These are phyloP conservation scores for Rhopalosiphum nymphaeae DNA, from an alignment of 2,888 invertebrate genomes.

Conservation along the genomic window DNA sequence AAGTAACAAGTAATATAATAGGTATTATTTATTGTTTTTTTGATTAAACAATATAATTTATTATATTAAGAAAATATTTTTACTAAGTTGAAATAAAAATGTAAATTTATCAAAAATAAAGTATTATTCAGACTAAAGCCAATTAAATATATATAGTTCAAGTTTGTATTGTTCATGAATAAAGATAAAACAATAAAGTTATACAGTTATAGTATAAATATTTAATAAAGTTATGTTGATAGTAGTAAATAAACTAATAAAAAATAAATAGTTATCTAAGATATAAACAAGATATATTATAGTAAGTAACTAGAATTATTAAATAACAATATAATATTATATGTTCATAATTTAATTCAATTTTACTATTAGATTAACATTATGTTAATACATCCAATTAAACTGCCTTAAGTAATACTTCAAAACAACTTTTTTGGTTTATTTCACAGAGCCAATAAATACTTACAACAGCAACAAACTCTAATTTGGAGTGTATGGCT, in stretches of 20 bases:
- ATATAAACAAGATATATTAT: background rate
- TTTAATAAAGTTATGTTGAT: background rate
- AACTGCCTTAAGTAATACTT: background rate
- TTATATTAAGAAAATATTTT: background rate
- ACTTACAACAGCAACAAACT: constrained; percentile 80
- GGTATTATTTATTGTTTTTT: background rate
- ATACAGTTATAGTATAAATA: background rate
- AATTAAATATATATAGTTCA: background rate
- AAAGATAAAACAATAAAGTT: background rate
- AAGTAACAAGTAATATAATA: background rate
- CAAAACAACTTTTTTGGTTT: background rate
- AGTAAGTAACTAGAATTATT: background rate
- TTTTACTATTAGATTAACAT: background rate
- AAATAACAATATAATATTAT: background rate
- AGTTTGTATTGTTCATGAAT: background rate
- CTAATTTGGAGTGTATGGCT: constrained; percentile 77
- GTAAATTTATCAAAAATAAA: background rate
- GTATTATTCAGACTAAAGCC: background rate
- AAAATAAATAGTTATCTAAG: background rate
- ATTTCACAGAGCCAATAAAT: background rate
- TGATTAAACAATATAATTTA: background rate
- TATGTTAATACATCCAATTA: background rate
- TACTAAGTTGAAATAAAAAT: background rate
- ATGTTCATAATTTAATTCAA: background rate
- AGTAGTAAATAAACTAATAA: background rate